Percentiles rank a stretch among this genome's conserved stretches.
Conservation (phyloP, 2,113 vertebrate species). For the Amia ocellicauda region DNA sequence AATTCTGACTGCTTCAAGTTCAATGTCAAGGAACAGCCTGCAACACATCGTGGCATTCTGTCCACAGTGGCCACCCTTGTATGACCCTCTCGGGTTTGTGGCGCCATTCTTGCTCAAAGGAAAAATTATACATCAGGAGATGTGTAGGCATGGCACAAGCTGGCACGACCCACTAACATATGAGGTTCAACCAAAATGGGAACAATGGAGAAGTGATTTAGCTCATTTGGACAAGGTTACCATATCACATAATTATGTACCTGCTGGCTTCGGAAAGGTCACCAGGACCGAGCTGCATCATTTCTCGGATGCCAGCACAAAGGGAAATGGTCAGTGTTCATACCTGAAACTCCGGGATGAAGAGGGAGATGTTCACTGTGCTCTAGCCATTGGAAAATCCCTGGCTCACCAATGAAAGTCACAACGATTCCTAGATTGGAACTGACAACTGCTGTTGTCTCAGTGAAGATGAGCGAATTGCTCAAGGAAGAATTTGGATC, state of each 20-base stretch:
- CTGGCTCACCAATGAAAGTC: not conserved
- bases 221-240: not conserved
- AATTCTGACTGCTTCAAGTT: too few species aligned
- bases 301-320: too few species aligned
- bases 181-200: not conserved
- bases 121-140: conserved; percentile 11
- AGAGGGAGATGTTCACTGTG: not conserved
- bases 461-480: not conserved
- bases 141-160: not conserved
- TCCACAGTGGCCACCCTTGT: conserved; percentile 11
- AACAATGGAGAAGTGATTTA: conserved; percentile 6
- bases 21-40: not conserved
- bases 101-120: not conserved
- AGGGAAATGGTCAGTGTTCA: conserved; percentile 18
- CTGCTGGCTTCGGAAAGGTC: not conserved
- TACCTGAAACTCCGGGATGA: conserved; percentile 5
- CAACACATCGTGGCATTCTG: conserved; percentile 10
- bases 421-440: conserved; percentile 6
- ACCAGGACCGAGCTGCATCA: conserved; percentile 1
- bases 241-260: conserved; percentile 3
- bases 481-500: not conserved
- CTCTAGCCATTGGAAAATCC: not conserved
- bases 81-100: conserved; percentile 9
- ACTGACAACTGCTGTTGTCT: not conserved
- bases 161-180: conserved; percentile 10